Evolutionary conservation across 2,888 invertebrate genomes (phyloP).

Genomic region (Choreutis nemorana): DNA sequence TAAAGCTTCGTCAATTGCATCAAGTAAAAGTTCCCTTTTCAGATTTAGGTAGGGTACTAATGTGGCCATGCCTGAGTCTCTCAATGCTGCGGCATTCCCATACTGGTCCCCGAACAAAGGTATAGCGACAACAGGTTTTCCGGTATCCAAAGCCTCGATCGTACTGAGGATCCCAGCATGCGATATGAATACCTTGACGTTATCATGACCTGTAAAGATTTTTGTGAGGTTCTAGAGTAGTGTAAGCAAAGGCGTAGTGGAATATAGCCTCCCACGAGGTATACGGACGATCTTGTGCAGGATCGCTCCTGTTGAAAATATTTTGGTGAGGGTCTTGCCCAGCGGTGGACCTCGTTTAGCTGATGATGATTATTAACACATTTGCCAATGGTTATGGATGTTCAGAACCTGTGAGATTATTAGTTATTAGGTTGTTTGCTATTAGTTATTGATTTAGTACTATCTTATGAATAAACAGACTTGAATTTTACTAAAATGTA

Average conservation of each 20-base stretch:
- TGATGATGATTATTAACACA: too few species aligned
- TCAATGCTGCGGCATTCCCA: conserved; percentile 68
- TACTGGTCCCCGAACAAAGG: conserved; percentile 78
- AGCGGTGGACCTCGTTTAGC: too few species aligned
- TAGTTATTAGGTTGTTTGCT: too few species aligned
- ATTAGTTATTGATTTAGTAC: too few species aligned
- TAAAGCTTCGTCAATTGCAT: conserved; percentile 64
- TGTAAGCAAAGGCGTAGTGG: background rate
- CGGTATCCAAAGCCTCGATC: conserved; percentile 72
- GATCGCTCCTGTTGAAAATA: too few species aligned
- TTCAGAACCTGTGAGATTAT: too few species aligned
- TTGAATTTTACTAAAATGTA: too few species aligned
- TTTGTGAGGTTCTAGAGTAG: background rate
- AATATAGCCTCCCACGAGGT: background rate
- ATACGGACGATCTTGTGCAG: background rate
- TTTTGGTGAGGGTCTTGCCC: too few species aligned
- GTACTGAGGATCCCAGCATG: conserved; percentile 75
- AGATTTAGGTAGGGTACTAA: conserved; percentile 65
- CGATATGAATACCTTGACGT: conserved; percentile 71
- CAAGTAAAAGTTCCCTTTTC: conserved; percentile 59
- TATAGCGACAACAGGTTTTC: conserved; percentile 70
- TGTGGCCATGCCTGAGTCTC: conserved; percentile 67
- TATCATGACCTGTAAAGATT: conserved; percentile 69
- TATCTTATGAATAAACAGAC: too few species aligned
- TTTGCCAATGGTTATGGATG: too few species aligned